These are phyloP conservation scores for Zaprionus lachaisei DNA, from an alignment of 1,140 invertebrate genomes.

Conservation along the genomic window DNA sequence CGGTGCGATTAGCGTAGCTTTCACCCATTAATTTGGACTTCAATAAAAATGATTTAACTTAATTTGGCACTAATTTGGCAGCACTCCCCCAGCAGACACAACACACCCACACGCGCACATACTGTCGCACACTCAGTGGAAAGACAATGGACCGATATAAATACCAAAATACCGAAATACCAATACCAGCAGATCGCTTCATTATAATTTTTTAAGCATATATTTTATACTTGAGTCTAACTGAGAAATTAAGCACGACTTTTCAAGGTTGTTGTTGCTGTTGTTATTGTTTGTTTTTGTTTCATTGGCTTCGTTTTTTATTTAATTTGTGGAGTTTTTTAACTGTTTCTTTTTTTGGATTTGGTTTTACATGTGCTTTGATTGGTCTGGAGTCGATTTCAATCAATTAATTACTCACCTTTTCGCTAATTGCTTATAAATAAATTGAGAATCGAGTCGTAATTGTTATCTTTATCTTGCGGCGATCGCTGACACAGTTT, in stretches of 20 bases:
- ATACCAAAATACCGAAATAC: constrained; percentile 23
- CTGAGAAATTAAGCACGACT: constrained; percentile 82
- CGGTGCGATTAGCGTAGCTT: constrained; percentile 44
- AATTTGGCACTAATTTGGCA: constrained; percentile 61
- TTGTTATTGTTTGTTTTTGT: constrained; percentile 57
- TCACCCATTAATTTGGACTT: constrained; percentile 47
- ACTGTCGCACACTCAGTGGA: constrained; percentile 4
- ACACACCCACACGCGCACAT: neutral
- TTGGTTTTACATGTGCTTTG: constrained; percentile 32
- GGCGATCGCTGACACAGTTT: neutral
- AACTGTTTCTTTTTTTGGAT: constrained; percentile 36
- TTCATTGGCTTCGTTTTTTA: constrained; percentile 64
- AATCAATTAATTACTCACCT: constrained; percentile 69
- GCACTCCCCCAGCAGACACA: constrained; percentile 15
- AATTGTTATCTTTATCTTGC: neutral
- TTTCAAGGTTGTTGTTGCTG: constrained; percentile 65
- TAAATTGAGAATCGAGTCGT: constrained; percentile 30
- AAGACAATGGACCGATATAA: constrained; percentile 52
- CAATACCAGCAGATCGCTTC: constrained; percentile 46
- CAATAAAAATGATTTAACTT: constrained; percentile 56
- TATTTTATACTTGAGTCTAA: constrained; percentile 76
- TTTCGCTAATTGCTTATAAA: constrained; percentile 29
- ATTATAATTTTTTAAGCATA: constrained; percentile 78
- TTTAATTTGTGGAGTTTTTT: constrained; percentile 62
- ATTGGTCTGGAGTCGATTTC: constrained; percentile 35